Conservation (phyloP, 2,113 vertebrate genomes). For the Artemisiospiza belli region DNA sequence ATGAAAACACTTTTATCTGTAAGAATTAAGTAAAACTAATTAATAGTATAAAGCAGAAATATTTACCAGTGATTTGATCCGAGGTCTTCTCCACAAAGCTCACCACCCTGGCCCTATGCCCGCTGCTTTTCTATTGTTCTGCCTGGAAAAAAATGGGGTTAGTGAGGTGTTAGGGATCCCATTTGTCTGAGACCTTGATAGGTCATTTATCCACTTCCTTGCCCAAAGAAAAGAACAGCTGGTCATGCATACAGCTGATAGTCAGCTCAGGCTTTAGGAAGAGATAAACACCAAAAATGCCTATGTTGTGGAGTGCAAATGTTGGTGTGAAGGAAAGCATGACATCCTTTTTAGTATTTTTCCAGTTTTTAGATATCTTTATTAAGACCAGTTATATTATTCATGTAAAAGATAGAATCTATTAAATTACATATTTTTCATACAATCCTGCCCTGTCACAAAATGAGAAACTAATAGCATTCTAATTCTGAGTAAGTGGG, state of each 20-base stretch:
- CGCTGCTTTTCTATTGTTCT: not conserved
- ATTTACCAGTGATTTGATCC: not conserved
- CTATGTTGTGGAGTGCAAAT: not conserved
- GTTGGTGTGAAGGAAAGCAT: not conserved
- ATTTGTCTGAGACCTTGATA: conserved; percentile 26
- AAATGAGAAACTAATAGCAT: not conserved
- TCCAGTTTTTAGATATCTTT: not conserved
- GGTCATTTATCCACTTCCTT: not conserved
- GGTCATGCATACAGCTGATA: not conserved
- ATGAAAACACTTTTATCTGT: not conserved
- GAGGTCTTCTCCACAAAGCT: not conserved
- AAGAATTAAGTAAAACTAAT: not conserved
- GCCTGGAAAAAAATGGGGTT: not conserved
- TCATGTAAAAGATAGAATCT: not conserved
- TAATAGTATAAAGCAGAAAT: not conserved
- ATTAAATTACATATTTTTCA: not conserved
- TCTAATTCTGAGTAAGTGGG: not conserved
- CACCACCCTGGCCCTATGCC: not conserved
- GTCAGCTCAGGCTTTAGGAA: not conserved
- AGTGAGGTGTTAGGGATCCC: not conserved
- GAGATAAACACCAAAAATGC: not conserved
- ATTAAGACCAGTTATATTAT: not conserved
- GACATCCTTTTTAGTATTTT: not conserved
- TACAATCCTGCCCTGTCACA: not conserved
- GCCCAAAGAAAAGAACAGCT: not conserved